Evolutionary conservation across 2,113 vertebrate species (phyloP).

Genomic region (Ploceus nigricollis): DNA sequence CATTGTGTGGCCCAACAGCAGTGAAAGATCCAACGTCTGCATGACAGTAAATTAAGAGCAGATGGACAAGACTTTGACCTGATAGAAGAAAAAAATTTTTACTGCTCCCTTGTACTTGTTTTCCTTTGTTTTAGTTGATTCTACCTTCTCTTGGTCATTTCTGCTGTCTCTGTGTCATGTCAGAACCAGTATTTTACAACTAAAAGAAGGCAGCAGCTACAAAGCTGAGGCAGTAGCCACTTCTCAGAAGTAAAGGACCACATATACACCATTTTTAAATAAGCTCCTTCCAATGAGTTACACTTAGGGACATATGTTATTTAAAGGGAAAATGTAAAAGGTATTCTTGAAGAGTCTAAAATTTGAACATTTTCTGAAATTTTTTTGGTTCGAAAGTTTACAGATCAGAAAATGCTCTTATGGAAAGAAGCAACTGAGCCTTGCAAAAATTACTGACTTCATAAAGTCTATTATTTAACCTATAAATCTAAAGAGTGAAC

Average conservation of each 20-base stretch:
- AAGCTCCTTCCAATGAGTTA: not conserved
- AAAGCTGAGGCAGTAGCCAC: not conserved
- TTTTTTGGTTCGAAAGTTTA: not conserved
- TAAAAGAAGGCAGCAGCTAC: not conserved
- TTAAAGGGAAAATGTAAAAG: not conserved
- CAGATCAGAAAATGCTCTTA: not conserved
- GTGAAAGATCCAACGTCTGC: not conserved
- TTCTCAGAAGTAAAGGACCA: not conserved
- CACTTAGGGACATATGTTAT: not conserved
- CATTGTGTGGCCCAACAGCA: not conserved
- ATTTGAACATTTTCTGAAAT: not conserved
- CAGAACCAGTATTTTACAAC: not conserved
- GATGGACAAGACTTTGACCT: conserved; percentile 11
- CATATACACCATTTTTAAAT: not conserved
- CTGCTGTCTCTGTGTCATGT: not conserved
- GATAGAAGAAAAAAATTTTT: not conserved
- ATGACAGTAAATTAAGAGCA: not conserved
- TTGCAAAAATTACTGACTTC: not conserved
- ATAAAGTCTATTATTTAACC: not conserved
- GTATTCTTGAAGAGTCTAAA: not conserved
- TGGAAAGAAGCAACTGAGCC: not conserved
- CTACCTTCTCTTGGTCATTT: not conserved
- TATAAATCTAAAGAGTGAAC: not conserved
- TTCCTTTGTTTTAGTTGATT: not conserved
- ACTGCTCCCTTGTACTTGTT: not conserved